Evolutionary conservation across 1,140 invertebrate genomes (phyloP).

Genomic region (Grapholita molesta): DNA sequence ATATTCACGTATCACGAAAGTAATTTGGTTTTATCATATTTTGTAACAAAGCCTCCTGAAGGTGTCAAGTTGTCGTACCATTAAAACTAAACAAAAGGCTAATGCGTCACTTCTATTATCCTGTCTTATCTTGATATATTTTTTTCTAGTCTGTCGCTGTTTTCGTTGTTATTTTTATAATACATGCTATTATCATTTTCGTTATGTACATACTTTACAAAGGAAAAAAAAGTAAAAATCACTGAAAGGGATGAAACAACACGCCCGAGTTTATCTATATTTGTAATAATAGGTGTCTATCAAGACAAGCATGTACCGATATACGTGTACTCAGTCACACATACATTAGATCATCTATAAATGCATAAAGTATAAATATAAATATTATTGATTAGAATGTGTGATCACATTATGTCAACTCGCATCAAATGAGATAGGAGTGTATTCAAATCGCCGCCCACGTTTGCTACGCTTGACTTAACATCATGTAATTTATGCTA

Average conservation of each 20-base stretch:
- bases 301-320: too few relatives aligned
- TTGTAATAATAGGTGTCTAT: too few relatives aligned
- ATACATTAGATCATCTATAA: too few relatives aligned
- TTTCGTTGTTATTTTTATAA: neutral
- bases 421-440: neutral
- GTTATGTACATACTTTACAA: too few relatives aligned
- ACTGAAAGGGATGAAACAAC: too few relatives aligned
- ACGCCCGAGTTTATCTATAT: too few relatives aligned
- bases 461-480: neutral
- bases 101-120: neutral
- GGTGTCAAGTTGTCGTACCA: neutral
- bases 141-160: neutral
- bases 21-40: neutral
- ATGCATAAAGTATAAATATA: neutral
- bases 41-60: neutral
- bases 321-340: too few relatives aligned
- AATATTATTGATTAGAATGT: neutral
- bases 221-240: too few relatives aligned
- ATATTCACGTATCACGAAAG: too few relatives aligned
- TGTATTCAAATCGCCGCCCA: neutral
- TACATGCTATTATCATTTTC: neutral
- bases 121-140: neutral
- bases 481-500: neutral
- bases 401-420: neutral
- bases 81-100: neutral